Conservation (phyloP, 1,140 invertebrate species). For the Helicoverpa zea region DNA sequence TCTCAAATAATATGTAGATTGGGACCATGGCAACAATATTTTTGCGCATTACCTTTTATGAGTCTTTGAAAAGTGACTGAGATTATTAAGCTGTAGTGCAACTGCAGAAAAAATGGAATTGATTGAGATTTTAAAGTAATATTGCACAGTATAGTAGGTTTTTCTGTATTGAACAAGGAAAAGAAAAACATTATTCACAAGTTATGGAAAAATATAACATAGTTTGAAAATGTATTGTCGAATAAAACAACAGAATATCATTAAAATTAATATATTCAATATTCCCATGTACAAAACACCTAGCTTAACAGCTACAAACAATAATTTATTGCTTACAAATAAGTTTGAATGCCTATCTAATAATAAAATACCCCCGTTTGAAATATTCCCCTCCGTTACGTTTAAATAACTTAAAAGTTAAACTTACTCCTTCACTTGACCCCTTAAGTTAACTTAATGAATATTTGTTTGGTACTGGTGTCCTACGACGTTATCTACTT, state of each 20-base stretch:
- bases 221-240: too few relatives aligned
- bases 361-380: slow-evolving; percentile 20
- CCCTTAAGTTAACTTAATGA: slow-evolving; percentile 57
- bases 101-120: too few relatives aligned
- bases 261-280: slow-evolving; percentile 45
- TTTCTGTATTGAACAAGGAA: too few relatives aligned
- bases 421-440: not conserved
- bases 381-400: slow-evolving; percentile 26
- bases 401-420: slow-evolving; percentile 26
- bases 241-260: slow-evolving; percentile 42
- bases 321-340: slow-evolving; percentile 46
- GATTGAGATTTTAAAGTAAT: too few relatives aligned
- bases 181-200: too few relatives aligned
- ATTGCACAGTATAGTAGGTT: too few relatives aligned
- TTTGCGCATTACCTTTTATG: too few relatives aligned
- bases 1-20: too few relatives aligned
- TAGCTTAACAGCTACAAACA: slow-evolving; percentile 13
- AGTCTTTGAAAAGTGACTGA: too few relatives aligned
- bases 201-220: too few relatives aligned
- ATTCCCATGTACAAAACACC: slow-evolving; percentile 31
- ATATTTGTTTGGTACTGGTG: slow-evolving; percentile 80
- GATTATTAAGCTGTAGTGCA: too few relatives aligned
- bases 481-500: slow-evolving; percentile 54
- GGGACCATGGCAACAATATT: too few relatives aligned
- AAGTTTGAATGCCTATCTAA: slow-evolving; percentile 31